phyloP scores from a whole-genome alignment of 2,113 vertebrate genomes.

The Corapipo altera region DNA sequence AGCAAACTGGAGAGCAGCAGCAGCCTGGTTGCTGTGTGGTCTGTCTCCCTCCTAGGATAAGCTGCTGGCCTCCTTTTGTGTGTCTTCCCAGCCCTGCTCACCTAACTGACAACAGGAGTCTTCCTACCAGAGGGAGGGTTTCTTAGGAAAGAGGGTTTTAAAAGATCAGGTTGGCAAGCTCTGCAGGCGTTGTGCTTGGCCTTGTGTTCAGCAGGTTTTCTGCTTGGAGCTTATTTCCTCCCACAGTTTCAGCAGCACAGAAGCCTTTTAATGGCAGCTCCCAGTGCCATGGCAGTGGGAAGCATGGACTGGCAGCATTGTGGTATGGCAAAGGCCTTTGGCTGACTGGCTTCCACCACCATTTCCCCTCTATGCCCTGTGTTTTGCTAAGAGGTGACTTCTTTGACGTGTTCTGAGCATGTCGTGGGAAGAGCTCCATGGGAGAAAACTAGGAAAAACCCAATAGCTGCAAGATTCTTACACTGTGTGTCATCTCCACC shows the following conservation, averaged over 20 bases:
- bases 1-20: neutral
- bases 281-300: neutral
- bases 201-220: neutral
- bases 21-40: neutral
- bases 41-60: neutral
- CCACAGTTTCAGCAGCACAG: neutral
- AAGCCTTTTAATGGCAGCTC: neutral
- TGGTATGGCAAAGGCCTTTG: neutral
- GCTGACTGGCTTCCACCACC: neutral
- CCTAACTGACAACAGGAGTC: neutral
- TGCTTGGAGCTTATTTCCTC: neutral
- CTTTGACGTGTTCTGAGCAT: neutral
- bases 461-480: constrained; percentile 5
- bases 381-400: neutral
- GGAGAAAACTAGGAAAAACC: neutral
- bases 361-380: neutral
- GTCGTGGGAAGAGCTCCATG: neutral
- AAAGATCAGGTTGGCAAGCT: neutral
- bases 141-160: neutral
- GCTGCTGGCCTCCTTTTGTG: neutral
- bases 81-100: neutral
- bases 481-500: neutral
- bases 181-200: neutral
- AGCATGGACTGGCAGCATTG: fast-evolving
- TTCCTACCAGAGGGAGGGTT: fast-evolving